Evolutionary conservation across 2,797 vertebrate species (phyloP).

Genomic region (Alcedo atthis): DNA sequence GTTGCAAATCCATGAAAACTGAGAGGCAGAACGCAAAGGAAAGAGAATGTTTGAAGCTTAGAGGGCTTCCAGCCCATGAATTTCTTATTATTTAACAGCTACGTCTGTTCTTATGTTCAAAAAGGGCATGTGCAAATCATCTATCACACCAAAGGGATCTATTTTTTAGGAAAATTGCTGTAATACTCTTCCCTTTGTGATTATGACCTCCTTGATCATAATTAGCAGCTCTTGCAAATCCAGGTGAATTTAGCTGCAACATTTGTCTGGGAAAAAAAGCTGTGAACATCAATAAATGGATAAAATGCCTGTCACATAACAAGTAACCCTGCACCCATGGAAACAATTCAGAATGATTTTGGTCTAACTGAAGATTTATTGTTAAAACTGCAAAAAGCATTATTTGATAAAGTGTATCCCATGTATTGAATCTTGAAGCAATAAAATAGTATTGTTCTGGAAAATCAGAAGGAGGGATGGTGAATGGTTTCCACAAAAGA

Average conservation of each 20-base stretch:
- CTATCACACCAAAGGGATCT: background rate
- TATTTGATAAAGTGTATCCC: background rate
- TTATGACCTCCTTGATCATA: background rate
- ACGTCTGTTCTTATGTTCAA: background rate
- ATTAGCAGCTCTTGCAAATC: background rate
- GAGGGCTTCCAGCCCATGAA: background rate
- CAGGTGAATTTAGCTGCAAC: background rate
- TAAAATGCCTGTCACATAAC: background rate
- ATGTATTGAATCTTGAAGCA: background rate
- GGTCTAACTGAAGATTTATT: background rate
- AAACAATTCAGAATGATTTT: background rate
- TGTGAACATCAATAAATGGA: background rate
- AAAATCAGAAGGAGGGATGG: background rate
- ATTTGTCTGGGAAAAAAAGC: background rate
- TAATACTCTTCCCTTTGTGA: background rate
- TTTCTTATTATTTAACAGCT: conserved; percentile 4
- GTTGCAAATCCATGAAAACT: conserved; percentile 11
- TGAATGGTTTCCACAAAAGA: background rate
- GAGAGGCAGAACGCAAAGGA: background rate
- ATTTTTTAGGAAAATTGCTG: background rate
- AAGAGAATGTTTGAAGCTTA: background rate
- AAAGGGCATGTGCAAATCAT: background rate
- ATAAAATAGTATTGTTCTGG: background rate
- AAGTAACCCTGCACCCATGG: background rate
- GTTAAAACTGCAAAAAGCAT: background rate